Evolutionary conservation across 2,888 invertebrate genomes (phyloP).

Genomic region (Nasonovia ribisnigri): DNA sequence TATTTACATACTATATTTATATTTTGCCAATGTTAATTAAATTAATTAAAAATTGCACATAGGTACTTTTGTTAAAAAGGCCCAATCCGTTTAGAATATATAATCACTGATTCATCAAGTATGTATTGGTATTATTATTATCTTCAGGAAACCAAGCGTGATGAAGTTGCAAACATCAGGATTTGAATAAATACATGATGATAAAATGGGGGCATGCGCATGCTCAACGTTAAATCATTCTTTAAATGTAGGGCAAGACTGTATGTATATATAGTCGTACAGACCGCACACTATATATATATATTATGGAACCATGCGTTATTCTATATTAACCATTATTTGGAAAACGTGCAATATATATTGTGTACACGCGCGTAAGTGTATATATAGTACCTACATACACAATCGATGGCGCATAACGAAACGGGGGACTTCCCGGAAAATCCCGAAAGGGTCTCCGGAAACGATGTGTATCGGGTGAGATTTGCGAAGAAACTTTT

Average conservation of each 20-base stretch:
- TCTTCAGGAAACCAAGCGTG: neutral
- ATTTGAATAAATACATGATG: neutral
- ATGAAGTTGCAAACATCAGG: neutral
- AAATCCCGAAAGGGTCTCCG: neutral
- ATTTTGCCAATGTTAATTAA: too few species aligned
- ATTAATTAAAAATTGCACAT: too few species aligned
- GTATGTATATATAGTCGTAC: neutral
- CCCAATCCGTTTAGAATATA: too few species aligned
- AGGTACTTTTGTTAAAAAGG: too few species aligned
- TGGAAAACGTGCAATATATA: neutral
- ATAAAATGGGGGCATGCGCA: neutral
- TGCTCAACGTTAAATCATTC: neutral
- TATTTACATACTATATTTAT: too few species aligned
- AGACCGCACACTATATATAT: neutral
- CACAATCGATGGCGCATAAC: neutral
- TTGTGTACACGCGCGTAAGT: neutral
- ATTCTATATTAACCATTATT: constrained; percentile 18
- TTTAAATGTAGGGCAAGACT: neutral
- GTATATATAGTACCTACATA: neutral
- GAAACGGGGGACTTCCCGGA: neutral
- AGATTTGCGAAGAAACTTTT: constrained; percentile 20
- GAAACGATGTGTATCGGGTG: neutral
- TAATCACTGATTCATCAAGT: neutral
- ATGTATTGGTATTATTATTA: neutral
- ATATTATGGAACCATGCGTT: neutral